phyloP scores from a whole-genome alignment of 2,797 vertebrate species.

The Triplophysa bombifrons region DNA sequence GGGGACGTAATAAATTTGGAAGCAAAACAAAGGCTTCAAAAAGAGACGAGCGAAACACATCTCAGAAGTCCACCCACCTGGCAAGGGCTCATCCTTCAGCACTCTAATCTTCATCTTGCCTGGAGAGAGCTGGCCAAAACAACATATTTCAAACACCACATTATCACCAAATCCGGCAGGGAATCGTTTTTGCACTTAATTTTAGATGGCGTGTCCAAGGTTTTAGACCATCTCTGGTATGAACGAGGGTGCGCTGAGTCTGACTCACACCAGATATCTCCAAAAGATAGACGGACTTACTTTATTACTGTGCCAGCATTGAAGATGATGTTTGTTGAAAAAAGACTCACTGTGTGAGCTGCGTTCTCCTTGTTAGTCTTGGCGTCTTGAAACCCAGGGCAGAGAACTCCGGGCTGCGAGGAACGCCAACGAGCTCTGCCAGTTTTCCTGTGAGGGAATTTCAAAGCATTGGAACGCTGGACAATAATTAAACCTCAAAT shows the following conservation, averaged over 20 bases:
- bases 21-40: conserved; percentile 5
- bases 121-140: conserved; percentile 69
- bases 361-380: conserved; percentile 72
- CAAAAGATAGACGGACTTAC: conserved; percentile 5
- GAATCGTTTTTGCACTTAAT: conserved; percentile 11
- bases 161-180: conserved; percentile 21
- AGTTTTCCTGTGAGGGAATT: conserved; percentile 71
- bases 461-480: not conserved
- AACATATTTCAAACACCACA: conserved; percentile 40
- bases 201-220: conserved; percentile 23
- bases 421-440: conserved; percentile 82
- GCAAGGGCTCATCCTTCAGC: conserved; percentile 76
- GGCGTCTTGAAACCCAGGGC: conserved; percentile 47
- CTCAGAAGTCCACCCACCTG: conserved; percentile 64
- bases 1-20: not conserved
- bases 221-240: conserved; percentile 7
- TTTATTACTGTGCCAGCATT: conserved; percentile 9
- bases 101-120: conserved; percentile 85
- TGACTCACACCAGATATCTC: conserved; percentile 7
- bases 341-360: conserved; percentile 77
- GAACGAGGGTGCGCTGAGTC: not conserved
- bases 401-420: conserved; percentile 69
- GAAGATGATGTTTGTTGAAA: conserved; percentile 2
- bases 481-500: not conserved
- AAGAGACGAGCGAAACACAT: conserved; percentile 12